Conservation (phyloP, 1,140 invertebrate species). For the Bombus confusus region DNA sequence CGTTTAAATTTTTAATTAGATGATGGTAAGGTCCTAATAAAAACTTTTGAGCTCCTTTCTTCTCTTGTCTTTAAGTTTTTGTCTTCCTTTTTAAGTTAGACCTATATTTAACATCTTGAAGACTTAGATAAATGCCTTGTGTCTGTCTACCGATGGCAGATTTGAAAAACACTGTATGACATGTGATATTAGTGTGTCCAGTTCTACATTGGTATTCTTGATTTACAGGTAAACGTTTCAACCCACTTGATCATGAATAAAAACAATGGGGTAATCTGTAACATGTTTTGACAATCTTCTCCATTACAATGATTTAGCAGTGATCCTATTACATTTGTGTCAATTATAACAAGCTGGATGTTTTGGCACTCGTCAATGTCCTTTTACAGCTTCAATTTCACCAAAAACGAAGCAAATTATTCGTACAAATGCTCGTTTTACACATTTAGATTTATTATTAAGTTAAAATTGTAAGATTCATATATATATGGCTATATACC, state of each 20-base stretch:
- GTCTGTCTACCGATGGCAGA: constrained; percentile 56
- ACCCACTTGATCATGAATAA: background rate
- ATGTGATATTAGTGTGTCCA: background rate
- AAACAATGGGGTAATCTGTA: background rate
- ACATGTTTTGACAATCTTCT: background rate
- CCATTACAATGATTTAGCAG: background rate
- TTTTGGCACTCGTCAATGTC: background rate
- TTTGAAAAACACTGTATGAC: constrained; percentile 30
- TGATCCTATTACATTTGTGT: background rate
- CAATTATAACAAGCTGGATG: constrained; percentile 7
- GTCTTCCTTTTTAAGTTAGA: background rate
- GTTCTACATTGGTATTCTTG: constrained; percentile 8
- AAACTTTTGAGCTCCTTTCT: background rate
- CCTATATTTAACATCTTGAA: background rate
- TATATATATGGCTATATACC: too few relatives aligned
- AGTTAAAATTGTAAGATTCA: background rate
- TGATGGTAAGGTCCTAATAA: background rate
- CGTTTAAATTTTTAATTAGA: background rate
- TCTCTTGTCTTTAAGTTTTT: background rate
- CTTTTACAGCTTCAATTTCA: constrained; percentile 26
- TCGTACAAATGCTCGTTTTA: background rate
- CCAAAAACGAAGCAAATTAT: constrained; percentile 38
- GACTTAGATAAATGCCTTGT: constrained; percentile 5
- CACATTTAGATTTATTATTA: background rate
- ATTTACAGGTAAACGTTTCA: background rate